These are phyloP conservation scores for Microplitis deprimator DNA, from an alignment of 2,888 invertebrate species.

Conservation along the genomic window DNA sequence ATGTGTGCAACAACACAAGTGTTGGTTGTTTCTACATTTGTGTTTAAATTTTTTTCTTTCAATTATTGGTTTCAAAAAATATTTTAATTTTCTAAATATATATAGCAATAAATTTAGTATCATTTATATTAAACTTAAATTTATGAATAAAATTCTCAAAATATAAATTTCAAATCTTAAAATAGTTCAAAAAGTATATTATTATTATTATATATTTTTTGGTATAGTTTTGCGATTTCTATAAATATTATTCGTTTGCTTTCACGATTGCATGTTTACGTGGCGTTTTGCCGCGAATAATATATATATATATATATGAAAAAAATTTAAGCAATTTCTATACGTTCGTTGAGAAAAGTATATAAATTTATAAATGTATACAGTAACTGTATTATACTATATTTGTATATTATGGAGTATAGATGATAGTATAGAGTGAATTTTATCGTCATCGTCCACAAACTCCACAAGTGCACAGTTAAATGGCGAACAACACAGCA, in stretches of 20 bases:
- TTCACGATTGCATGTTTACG: slow-evolving; percentile 44
- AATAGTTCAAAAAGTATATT: neutral
- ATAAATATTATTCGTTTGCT: slow-evolving; percentile 36
- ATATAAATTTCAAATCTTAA: neutral
- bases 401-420: neutral
- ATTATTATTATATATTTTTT: neutral
- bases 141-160: neutral
- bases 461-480: neutral
- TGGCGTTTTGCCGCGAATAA: slow-evolving; percentile 34
- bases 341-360: neutral
- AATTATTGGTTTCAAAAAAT: too few species aligned
- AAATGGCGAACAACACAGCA: neutral
- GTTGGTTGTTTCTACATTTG: too few species aligned
- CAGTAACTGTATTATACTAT: neutral
- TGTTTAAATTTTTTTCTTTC: too few species aligned
- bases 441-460: neutral
- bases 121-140: neutral
- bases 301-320: neutral
- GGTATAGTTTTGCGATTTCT: slow-evolving; percentile 10
- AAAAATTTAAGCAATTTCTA: neutral
- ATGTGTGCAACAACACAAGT: too few species aligned
- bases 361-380: neutral
- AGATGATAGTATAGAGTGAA: slow-evolving; percentile 16
- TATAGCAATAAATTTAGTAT: neutral
- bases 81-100: neutral